Evolutionary conservation across 2,113 vertebrate genomes (phyloP).

Genomic region (Coracopsis vasa): DNA sequence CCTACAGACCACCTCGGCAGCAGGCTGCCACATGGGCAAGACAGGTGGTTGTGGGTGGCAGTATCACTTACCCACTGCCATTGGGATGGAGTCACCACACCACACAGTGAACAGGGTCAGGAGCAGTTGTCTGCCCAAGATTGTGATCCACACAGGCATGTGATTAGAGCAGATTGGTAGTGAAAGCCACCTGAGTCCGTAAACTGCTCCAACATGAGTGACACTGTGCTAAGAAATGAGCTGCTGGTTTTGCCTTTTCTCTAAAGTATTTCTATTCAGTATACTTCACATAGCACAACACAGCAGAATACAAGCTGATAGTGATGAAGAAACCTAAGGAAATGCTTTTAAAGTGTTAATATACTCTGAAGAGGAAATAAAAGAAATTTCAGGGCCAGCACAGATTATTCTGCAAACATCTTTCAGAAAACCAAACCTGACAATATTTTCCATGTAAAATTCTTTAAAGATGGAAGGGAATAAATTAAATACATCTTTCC

Average conservation of each 20-base stretch:
- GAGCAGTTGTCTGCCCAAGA: slow-evolving; percentile 36
- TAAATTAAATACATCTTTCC: not conserved
- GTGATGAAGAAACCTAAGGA: not conserved
- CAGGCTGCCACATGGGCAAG: slow-evolving; percentile 1
- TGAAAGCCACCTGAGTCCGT: not conserved
- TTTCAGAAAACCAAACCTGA: not conserved
- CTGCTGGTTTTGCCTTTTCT: not conserved
- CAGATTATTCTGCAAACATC: not conserved
- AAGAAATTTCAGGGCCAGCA: not conserved
- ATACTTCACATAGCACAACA: not conserved
- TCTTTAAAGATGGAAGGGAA: not conserved
- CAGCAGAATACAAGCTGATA: not conserved
- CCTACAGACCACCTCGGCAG: not conserved
- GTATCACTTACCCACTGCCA: slow-evolving; percentile 44
- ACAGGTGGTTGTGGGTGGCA: slow-evolving; percentile 62
- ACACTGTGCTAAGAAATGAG: not conserved
- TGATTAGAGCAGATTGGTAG: not conserved
- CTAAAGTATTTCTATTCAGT: not conserved
- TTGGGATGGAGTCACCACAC: slow-evolving; percentile 16
- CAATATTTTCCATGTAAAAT: not conserved
- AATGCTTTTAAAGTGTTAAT: not conserved
- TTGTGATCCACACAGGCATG: not conserved
- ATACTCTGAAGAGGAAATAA: not conserved
- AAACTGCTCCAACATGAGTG: not conserved
- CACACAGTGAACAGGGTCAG: not conserved